Evolutionary conservation across 2,797 vertebrate species (phyloP).

Genomic region (Scleropages formosus): DNA sequence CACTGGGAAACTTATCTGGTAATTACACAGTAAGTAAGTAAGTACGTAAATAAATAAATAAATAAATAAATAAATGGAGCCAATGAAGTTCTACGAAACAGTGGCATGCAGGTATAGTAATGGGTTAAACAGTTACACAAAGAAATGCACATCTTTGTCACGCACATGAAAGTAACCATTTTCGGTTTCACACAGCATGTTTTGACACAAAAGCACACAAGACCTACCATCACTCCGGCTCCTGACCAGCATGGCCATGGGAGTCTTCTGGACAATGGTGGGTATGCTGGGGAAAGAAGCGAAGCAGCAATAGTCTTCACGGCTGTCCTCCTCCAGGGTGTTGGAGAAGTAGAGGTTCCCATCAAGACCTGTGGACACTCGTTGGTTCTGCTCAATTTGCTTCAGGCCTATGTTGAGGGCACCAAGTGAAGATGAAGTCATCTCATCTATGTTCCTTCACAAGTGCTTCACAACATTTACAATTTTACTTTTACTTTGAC

Average conservation of each 20-base stretch:
- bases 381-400: conserved; percentile 86
- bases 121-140: too few species aligned
- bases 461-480: too few species aligned
- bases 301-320: conserved; percentile 91
- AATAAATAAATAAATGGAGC: too few species aligned
- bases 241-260: conserved; percentile 77
- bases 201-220: conserved; percentile 50
- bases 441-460: too few species aligned
- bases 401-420: conserved; percentile 72
- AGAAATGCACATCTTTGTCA: too few species aligned
- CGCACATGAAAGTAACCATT: too few species aligned
- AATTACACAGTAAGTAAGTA: too few species aligned
- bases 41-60: too few species aligned
- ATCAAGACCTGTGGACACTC: conserved; percentile 87
- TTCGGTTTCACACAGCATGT: conserved; percentile 26
- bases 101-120: conserved; percentile 50
- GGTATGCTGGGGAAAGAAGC: conserved; percentile 86
- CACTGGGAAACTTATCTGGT: conserved; percentile 84
- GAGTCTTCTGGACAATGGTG: conserved; percentile 91
- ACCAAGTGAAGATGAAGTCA: not conserved
- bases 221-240: conserved; percentile 72
- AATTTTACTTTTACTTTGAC: too few species aligned
- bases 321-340: conserved; percentile 82
- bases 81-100: too few species aligned
- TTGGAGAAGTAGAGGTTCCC: conserved; percentile 95